Evolutionary conservation across 2,888 invertebrate species (phyloP).

Genomic region (Drosophila quinaria): DNA sequence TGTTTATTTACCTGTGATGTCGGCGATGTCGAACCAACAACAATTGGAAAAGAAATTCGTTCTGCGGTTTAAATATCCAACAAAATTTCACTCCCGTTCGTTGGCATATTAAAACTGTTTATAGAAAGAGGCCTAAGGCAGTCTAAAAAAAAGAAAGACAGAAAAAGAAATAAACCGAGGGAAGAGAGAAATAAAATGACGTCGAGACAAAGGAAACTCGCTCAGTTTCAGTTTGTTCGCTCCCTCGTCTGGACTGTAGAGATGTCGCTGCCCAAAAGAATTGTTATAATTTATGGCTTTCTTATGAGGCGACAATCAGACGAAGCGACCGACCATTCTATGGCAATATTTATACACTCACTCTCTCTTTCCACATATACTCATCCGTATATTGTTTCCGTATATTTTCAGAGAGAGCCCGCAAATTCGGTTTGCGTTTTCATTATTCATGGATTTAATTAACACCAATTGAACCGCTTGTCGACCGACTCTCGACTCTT

Average conservation of each 20-base stretch:
- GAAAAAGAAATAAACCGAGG: slow-evolving; percentile 17
- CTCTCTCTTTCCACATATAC: slow-evolving; percentile 1
- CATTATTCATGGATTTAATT: slow-evolving; percentile 85
- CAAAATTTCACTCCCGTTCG: slow-evolving; percentile 73
- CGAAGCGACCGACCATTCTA: slow-evolving; percentile 56
- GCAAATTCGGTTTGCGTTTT: slow-evolving; percentile 69
- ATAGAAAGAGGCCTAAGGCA: slow-evolving; percentile 35
- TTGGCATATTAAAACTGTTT: slow-evolving; percentile 65
- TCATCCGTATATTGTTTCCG: slow-evolving; percentile 9
- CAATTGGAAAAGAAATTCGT: slow-evolving; percentile 58
- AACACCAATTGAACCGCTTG: slow-evolving; percentile 86
- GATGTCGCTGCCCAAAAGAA: slow-evolving; percentile 76
- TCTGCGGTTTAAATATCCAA: slow-evolving; percentile 80
- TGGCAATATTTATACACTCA: slow-evolving; percentile 42
- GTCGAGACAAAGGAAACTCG: slow-evolving; percentile 57
- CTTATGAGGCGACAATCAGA: slow-evolving; percentile 75
- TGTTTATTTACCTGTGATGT: slow-evolving; percentile 61
- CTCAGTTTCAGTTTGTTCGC: slow-evolving; percentile 48
- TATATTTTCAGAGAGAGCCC: slow-evolving; percentile 33
- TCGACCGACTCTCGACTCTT: slow-evolving; percentile 64
- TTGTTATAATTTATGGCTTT: slow-evolving; percentile 83
- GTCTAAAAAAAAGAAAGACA: not conserved
- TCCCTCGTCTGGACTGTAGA: slow-evolving; percentile 69
- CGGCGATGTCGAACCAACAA: slow-evolving; percentile 12
- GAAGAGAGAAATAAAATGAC: slow-evolving; percentile 56